Base-by-base conservation (phyloP, 2,888 invertebrate genomes). In the Stramonita haemastoma region DNA sequence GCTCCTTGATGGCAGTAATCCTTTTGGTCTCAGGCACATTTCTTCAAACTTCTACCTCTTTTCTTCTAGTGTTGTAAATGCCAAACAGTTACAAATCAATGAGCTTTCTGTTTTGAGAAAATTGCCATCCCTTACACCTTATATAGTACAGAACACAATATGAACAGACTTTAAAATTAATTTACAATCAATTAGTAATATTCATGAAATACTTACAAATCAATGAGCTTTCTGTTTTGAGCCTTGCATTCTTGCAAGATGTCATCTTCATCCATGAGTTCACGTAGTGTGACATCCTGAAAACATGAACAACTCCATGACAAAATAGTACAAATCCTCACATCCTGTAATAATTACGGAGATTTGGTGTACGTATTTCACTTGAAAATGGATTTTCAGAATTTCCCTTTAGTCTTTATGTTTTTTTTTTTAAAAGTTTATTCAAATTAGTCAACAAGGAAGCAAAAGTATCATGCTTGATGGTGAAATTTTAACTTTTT, bases 181-280 rank as follows among this genome's bases (percentile, higher is more conserved):
- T 46, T 46, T 46, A 46, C 26, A n/a, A 73, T 73, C 11, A 11
- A 73, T n/a, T 13, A 26, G 26, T 73, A 73, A 73, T 8, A 46
- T 46, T 46, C 46, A n/a, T 73, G 13, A 34, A 26, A 85, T 90
- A 97, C 98, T 98, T 97, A 99, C 99, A 98, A 99, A 96, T 98
- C 98, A 93, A 98, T 97, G 91, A 99, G 97, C 94, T 97, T 97
- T 96, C 98, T 98, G 96, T 98, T 99, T 96, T 98, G 98, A 92
- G 97, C 97, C 96, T 98, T 98, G 96, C 99, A 98, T 97, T 99
- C 99, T 96, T 98, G 98, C 93, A 99, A 97, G 95, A 99, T 98
- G 96, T 99, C 98, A 95, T 98, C 98, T 96, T 98, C 98, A 96
- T 99, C 98, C 97, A 99, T 97, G 92, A 99, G 97, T 96, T 98